These are phyloP conservation scores for Sclerurus mexicanus DNA, from an alignment of 2,113 vertebrate genomes.

Conservation along the genomic window DNA sequence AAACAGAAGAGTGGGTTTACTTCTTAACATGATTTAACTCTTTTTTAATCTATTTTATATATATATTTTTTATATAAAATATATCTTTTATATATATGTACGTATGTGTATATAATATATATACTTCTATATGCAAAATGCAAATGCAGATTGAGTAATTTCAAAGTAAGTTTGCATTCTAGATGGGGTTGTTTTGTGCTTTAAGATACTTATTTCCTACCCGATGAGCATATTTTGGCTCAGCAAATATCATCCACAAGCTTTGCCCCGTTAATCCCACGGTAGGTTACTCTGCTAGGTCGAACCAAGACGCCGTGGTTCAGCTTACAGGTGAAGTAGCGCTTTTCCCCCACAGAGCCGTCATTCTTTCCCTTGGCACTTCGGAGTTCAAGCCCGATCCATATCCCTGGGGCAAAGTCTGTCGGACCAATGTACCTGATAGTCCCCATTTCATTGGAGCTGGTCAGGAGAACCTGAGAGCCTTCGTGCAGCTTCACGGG, in stretches of 20 bases:
- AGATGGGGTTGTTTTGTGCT: neutral
- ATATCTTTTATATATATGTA: neutral
- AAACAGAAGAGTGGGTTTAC: neutral
- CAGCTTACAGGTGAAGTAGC: constrained; percentile 89
- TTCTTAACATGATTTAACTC: neutral
- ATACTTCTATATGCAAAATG: neutral
- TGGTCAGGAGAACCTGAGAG: constrained; percentile 90
- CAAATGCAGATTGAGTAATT: neutral
- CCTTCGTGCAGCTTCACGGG: constrained; percentile 83
- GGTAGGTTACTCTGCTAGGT: constrained; percentile 90
- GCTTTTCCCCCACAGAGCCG: constrained; percentile 83
- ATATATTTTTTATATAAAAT: neutral
- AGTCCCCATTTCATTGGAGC: constrained; percentile 90
- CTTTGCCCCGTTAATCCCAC: constrained; percentile 88
- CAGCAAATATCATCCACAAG: constrained; percentile 84
- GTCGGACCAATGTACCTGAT: constrained; percentile 90
- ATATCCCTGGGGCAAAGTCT: constrained; percentile 88
- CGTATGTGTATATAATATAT: neutral
- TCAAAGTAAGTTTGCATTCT: neutral
- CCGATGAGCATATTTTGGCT: neutral
- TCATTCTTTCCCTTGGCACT: constrained; percentile 90
- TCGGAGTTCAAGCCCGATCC: constrained; percentile 93
- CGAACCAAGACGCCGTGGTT: constrained; percentile 89
- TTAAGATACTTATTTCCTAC: neutral
- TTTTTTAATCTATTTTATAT: neutral